Evolutionary conservation across 2,113 vertebrate species (phyloP), one percentile per base, ranked within the genome.

Genomic region (Stegastes partitus): DNA sequence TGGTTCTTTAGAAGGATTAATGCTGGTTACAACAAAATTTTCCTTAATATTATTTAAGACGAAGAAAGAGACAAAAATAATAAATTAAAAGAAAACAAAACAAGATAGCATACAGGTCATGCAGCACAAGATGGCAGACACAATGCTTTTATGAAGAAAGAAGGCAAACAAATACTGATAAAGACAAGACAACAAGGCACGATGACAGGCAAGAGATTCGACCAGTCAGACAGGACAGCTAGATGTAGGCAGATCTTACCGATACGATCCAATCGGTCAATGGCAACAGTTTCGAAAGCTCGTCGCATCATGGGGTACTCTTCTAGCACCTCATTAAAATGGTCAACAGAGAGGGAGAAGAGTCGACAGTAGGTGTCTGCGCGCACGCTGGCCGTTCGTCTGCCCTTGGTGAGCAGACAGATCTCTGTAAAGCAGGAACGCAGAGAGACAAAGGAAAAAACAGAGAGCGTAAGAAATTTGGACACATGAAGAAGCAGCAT

Each of bases 221-320:
- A 90, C 66, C 74, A 85, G 70, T 78, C 68, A 58, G 66, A 88
- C 18, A 62, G 74, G 61, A 74, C 49, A 66, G 12, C 22, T 11
- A 68, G 9, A 26, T 31, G 31, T 19, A 42, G 45, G 25, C 21
- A 11, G 66, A 55, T 68, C 94, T 95, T 96, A 98, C 97, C 97
- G 68, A 98, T 99, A 83, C 98, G 96, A 92, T 99, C 98, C 74
- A 99, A 91, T 58, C 98, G 96, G 87, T 99, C 98, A 53, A 99
- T 99, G 86, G 98, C 98, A n/a, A 99, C 98, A 0, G 97, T 99
- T 92, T 99, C 98, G 19, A 99, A 99, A 72, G 98, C 98, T 23
- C 98, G 95, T 51, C 98, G 96, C 98, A 99, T 99, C 97, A 99
- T 99, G 15, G 98, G 98, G 75, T 99, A 99, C 84, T 99, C 97